Base-by-base conservation (phyloP, 1,140 invertebrate genomes). In the Ephestia elutella region DNA sequence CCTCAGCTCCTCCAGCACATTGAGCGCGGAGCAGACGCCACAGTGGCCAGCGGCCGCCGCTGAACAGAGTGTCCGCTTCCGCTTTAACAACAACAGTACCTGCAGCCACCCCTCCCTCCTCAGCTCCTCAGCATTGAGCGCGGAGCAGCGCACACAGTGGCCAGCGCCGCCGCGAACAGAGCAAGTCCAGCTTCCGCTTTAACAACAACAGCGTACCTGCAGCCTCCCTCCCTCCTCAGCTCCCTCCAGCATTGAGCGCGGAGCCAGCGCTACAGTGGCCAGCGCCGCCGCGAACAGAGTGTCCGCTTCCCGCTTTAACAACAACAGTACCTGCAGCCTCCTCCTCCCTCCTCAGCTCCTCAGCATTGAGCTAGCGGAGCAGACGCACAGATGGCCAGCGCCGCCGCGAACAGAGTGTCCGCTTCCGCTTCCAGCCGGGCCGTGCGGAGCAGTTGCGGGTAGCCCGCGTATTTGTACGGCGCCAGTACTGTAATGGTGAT, bases 391-490 rank as follows among this genome's bases (percentile, higher is more conserved):
- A n/a, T n/a, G n/a, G n/a, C n/a, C n/a, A 96, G 77, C 11, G 70
- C 61, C 20, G 59, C 68, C 11, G 71, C 76, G 90, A 99, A 99
- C 62, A 99, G 89, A 64, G 94, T 92, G 55, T 99, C 97, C 75
- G 99, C 98, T 30, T 93, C 92, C 0, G 97, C 96, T 90, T 99
- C 98, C 76, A 99, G 88, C 73, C 94, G 92, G 57, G 99, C 97
- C 0, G 98, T 99, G 86, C 97, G 97, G 28, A 99, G 96, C 9
- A 99, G 90, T 90, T 99, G 98, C 0, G 96, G 96, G 90, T 99
- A 99, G 4, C 99, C 98, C 53, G 99, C 97, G 89, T 99, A 99
- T 87, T 99, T 99, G 90, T 99, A 99, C 3, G 97, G 97, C 61
- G 96, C 92, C 28, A 99, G 88, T 63, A 97, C 96, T 97, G 70